Evolutionary conservation across 2,113 vertebrate genomes (phyloP).

Genomic region (Sinocyclocheilus rhinocerous): DNA sequence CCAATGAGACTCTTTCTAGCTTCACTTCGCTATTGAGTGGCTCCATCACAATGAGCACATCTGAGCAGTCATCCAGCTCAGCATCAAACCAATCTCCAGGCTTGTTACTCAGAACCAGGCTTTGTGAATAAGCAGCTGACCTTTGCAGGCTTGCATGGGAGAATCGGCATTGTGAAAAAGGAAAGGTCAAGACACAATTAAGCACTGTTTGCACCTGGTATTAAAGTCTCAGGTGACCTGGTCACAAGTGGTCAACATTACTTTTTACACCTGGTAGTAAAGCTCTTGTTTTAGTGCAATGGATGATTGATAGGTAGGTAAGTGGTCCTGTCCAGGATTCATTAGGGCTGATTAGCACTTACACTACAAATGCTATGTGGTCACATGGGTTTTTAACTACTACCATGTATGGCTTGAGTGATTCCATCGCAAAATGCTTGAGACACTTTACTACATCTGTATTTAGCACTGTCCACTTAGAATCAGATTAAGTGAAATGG

Average conservation of each 20-base stretch:
- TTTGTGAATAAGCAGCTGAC: conserved; percentile 59
- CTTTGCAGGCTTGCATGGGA: conserved; percentile 60
- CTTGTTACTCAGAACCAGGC: conserved; percentile 49
- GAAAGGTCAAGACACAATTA: conserved; percentile 14
- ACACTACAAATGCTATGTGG: neutral
- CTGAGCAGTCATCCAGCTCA: neutral
- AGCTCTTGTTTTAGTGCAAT: neutral
- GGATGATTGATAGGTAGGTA: neutral
- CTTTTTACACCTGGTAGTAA: neutral
- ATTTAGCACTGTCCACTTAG: neutral
- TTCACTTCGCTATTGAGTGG: neutral
- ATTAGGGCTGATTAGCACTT: neutral
- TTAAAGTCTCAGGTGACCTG: neutral
- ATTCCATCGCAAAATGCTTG: neutral
- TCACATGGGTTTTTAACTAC: neutral
- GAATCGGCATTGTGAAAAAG: neutral
- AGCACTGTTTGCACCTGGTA: neutral
- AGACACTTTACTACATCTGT: neutral
- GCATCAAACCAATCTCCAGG: conserved; percentile 3
- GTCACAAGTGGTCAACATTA: neutral
- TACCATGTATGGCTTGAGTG: neutral
- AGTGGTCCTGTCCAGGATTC: neutral
- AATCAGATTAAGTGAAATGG: neutral
- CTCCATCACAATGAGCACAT: neutral
- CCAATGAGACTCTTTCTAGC: neutral